Evolutionary conservation across 2,888 invertebrate species (phyloP), one percentile per base, ranked within the genome.

Genomic region (Cephus runcator): DNA sequence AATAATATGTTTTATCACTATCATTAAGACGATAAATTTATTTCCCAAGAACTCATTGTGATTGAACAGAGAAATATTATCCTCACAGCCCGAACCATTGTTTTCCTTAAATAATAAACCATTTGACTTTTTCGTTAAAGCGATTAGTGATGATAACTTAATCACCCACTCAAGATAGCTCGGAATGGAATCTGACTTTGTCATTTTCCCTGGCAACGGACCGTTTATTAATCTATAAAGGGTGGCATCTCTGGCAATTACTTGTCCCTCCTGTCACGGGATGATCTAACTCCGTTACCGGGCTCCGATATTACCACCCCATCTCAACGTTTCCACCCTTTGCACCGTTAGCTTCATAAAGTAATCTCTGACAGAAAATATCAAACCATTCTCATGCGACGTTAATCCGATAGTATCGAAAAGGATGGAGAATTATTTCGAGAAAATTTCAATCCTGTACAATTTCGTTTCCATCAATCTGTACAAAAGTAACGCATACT

Each of bases 231-330:
- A 78, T 78, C 78, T 76, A 36, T 68, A 35, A 78, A 78, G 76
- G 78, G 78, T 35, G 73, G 76, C 78, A 76, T 78, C 76, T 78
- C 78, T 73, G 73, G 78, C 76, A 78, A 78, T 78, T 78, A 78
- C 76, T 78, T 71, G 73, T 76, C 78, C 76, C 78, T 73, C 71
- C 73, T 75, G 78, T 76, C 78, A 73, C 30, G 35, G 75, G 76
- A 76, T 76, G 78, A 78, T 78, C 73, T 78, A 78, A 78, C 78
- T 40, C 34, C 68, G 78, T 78, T 78, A 78, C 78, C 73, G 69
- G 71, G 23, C 76, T 73, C 69, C 73, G 31, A 74, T 74, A 74
- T 35, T 75, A 31, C 73, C 68, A 36, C 78, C 40, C 73, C 33
- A 31, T 69, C 69, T 36, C 76, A 35, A n/a, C 68, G 35, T 31